Evolutionary conservation across 2,888 invertebrate genomes (phyloP), one percentile per base, ranked within the genome.

Genomic region (Netelia virgata): DNA sequence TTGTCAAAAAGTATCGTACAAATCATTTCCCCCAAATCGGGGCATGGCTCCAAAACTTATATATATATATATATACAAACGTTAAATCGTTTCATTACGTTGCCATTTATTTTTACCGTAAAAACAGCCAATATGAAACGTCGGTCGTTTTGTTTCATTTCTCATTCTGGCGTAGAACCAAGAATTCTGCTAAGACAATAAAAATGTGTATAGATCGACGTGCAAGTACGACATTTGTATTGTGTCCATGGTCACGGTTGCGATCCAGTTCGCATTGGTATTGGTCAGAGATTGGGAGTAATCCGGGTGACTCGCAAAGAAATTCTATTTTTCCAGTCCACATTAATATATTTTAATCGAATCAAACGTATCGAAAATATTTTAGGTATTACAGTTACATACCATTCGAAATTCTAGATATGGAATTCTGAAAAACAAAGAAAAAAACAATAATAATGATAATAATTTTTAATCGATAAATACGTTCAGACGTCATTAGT

Each of bases 201-300:
- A 43, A 16, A 55, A 47, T 18, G 73, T 57, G 41, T 76, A 36
- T 43, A 43, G 23, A 55, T 70, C 50, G 59, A 36, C 20, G 47
- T 64, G 1, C 20, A 70, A 72, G 36, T 20, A 14, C 10, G 68
- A 61, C 20, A 55, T 77, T 82, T 18, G 14, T 69, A 57, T 74
- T 16, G 23, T 64, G 57, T 63, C 73, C 73, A 57, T 77, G 77
- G 84, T 84, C 81, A 84, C 82, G 77, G 82, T 78, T 78, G 47
- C 74, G 77, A 64, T 64, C 16, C 57, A 57, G 53, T 74, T 69
- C 50, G 50, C 68, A 69, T 81, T 64, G 41, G 20, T 47, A 57
- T 6, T 50, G 5, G n/a, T 28, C 63, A 20, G 18, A 18, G 47
- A 47, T 47, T 43, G 11, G 76, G 11, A 47, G 47, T 43, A 76